Base-by-base conservation (phyloP, 2,113 vertebrate genomes). In the Myotis yumanensis region DNA sequence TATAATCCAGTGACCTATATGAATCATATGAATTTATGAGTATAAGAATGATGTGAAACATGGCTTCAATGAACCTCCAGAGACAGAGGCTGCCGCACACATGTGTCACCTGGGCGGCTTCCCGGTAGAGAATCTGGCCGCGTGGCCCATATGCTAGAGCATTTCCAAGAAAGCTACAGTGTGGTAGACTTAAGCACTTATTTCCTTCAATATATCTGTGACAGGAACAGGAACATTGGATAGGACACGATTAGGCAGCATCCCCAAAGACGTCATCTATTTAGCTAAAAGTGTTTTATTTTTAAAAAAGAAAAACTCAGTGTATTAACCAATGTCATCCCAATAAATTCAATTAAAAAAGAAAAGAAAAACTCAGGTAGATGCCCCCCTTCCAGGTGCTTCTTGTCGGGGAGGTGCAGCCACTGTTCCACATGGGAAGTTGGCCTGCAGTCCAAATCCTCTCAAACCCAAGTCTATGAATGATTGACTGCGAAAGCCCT, bases 401-500 rank as follows among this genome's bases (percentile, higher is more conserved):
- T 92, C 83, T 75, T 17, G 0, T 95, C 90, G 83, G 51, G 66
- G 37, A 88, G 77, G 18, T 28, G 9, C 15, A 69, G 64, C 25
- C 68, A 79, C 11, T 64, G 5, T 37, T 66, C 57, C 28, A 76
- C 11, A 84, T 40, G 37, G 89, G 35, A 86, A 86, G 51, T 46
- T 11, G 37, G 72, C 52, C 30, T 32, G 1, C 35, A 22, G 23
- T 80, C 87, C 80, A 90, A 81, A 75, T 90, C 84, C 77, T 96
- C 51, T 52, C 40, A 35, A 87, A 40, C 82, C 52, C 59, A 88
- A 90, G 92, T 90, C 95, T 37, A 12, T 77, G 94, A 88, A 95
- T 92, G 85, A 97, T 80, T 76, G 48, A 52, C 22, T 64, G 68
- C 79, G 40, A 94, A 86, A 90, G 88, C 66, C 72, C 75, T 80